These are phyloP conservation scores for Chloroceryle inda DNA, from an alignment of 2,797 vertebrate species.

Conservation along the genomic window DNA sequence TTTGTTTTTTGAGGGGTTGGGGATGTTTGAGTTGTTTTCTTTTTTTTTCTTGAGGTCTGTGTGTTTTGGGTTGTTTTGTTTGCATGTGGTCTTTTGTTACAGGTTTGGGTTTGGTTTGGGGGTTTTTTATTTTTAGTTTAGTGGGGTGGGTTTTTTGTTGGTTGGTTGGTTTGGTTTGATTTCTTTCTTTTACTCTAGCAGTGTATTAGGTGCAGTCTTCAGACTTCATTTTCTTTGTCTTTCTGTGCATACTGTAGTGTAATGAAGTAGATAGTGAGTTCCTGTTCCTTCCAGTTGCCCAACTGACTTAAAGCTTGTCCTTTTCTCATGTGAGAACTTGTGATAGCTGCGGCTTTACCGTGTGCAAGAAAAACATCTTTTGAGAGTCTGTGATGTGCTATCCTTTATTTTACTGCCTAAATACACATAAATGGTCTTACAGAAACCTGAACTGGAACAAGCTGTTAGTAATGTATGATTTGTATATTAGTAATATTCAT, in stretches of 20 bases:
- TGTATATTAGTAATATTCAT: neutral
- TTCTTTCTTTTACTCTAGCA: neutral
- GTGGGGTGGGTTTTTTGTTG: neutral
- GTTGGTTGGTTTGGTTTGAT: neutral
- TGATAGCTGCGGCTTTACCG: neutral
- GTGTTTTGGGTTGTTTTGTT: neutral
- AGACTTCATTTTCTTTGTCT: neutral
- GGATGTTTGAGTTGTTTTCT: too few species aligned
- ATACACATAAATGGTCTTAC: neutral
- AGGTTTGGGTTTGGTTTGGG: neutral
- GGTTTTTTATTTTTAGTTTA: neutral
- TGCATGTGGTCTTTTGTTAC: neutral
- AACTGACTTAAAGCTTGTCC: neutral
- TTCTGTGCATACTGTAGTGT: neutral
- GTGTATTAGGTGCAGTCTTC: neutral
- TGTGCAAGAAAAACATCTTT: neutral
- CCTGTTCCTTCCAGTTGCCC: neutral
- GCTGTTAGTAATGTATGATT: neutral
- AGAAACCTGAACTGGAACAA: neutral
- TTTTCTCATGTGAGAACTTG: neutral
- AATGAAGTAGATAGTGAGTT: neutral
- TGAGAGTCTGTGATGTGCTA: neutral
- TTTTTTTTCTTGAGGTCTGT: neutral
- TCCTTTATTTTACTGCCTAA: neutral
- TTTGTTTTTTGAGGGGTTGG: fast-evolving